Evolutionary conservation across 2,797 vertebrate species (phyloP).

Genomic region (Vespertilio murinus): DNA sequence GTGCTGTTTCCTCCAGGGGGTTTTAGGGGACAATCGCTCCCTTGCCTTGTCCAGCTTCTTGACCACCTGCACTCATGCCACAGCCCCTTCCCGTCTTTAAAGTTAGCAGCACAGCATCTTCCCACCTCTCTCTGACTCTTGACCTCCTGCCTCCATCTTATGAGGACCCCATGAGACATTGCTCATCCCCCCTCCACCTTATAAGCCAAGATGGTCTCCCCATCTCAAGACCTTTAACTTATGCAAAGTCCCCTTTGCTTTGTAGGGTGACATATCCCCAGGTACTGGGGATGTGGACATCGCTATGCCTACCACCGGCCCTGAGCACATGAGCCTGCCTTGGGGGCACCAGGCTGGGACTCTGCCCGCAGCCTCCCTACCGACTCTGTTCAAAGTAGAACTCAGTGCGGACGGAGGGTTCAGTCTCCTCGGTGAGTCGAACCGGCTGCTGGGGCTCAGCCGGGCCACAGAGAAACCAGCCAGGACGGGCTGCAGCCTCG

Average conservation of each 20-base stretch:
- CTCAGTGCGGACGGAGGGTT: background rate
- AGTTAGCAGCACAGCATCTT: background rate
- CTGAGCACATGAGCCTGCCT: background rate
- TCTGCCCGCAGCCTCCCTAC: background rate
- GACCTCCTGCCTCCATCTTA: background rate
- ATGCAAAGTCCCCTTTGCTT: background rate
- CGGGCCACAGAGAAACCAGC: slow-evolving; percentile 72
- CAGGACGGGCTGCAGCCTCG: slow-evolving; percentile 67
- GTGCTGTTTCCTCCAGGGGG: background rate
- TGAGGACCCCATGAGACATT: background rate
- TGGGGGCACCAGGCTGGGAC: background rate
- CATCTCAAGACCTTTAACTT: background rate
- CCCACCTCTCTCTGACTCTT: background rate
- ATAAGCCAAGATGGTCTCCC: background rate
- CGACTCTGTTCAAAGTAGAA: slow-evolving; percentile 76
- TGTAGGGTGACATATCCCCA: background rate
- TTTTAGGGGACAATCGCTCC: background rate
- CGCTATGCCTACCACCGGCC: background rate
- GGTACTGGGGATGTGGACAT: background rate
- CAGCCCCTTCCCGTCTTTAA: background rate
- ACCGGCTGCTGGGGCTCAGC: slow-evolving; percentile 52
- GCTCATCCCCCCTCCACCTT: background rate
- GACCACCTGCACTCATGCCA: background rate
- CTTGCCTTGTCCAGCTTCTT: background rate
- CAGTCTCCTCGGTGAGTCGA: slow-evolving; percentile 29